Evolutionary conservation across 2,797 vertebrate species (phyloP).

Genomic region (Balearica regulorum): DNA sequence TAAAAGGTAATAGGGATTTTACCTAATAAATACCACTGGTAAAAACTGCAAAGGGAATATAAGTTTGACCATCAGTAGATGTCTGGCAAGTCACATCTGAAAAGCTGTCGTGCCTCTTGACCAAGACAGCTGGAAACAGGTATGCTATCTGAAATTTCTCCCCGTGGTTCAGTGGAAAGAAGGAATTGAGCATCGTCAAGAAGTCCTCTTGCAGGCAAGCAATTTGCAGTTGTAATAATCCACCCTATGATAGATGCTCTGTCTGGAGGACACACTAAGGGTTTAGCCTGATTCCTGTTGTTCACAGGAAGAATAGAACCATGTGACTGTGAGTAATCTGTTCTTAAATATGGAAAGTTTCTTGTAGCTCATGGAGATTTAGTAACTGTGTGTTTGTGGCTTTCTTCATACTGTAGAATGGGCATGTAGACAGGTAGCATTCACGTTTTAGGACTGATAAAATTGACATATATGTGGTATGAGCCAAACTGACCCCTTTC

Average conservation of each 20-base stretch:
- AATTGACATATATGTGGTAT: not conserved
- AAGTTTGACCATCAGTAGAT: not conserved
- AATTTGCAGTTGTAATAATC: not conserved
- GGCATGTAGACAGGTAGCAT: not conserved
- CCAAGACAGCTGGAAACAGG: not conserved
- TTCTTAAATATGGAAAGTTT: not conserved
- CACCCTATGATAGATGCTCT: not conserved
- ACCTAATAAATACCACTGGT: not conserved
- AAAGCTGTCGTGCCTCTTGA: not conserved
- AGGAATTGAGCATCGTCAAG: not conserved
- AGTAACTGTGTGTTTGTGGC: not conserved
- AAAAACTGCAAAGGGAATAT: not conserved
- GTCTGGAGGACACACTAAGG: not conserved
- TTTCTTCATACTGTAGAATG: not conserved
- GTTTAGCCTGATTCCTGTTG: not conserved
- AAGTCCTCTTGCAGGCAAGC: not conserved
- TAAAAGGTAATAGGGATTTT: not conserved
- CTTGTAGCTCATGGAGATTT: not conserved
- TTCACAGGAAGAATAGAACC: not conserved
- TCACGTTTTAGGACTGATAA: not conserved
- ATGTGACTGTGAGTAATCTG: not conserved
- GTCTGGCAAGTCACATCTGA: not conserved
- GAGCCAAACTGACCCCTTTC: not conserved
- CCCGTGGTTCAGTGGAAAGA: not conserved
- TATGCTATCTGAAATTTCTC: not conserved